Evolutionary conservation across 2,797 vertebrate species (phyloP).

Genomic region (Botia kubotai): DNA sequence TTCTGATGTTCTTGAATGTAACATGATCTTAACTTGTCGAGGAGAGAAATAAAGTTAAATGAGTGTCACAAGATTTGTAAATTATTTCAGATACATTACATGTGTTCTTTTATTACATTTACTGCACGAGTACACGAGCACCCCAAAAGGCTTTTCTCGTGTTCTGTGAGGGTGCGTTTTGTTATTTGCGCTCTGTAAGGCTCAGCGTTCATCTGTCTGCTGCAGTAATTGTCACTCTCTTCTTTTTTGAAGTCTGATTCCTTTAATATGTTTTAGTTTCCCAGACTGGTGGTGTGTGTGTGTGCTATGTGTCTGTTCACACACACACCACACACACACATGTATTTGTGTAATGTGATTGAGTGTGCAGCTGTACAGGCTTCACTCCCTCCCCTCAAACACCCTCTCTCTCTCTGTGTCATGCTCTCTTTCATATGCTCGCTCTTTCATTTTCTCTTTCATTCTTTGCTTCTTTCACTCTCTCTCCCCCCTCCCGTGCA

Average conservation of each 20-base stretch:
- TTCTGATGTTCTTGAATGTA: constrained; percentile 63
- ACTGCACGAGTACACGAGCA: constrained; percentile 7
- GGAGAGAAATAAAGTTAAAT: constrained; percentile 68
- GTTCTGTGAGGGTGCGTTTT: constrained; percentile 41
- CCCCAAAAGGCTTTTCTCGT: constrained; percentile 60
- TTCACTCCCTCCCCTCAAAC: constrained; percentile 62
- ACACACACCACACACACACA: constrained; percentile 44
- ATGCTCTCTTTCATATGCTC: constrained; percentile 61
- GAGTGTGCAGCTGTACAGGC: constrained; percentile 83
- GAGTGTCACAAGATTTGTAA: constrained; percentile 41
- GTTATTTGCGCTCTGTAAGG: constrained; percentile 66
- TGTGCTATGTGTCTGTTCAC: constrained; percentile 68
- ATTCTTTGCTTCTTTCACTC: constrained; percentile 73
- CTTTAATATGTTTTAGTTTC: constrained; percentile 80
- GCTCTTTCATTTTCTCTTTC: constrained; percentile 82
- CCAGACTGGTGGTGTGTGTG: constrained; percentile 55
- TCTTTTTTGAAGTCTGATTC: constrained; percentile 70
- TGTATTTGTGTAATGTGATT: constrained; percentile 72
- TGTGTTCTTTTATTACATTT: not conserved
- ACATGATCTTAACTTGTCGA: constrained; percentile 68
- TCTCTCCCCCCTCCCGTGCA: constrained; percentile 69
- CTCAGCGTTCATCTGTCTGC: constrained; percentile 67
- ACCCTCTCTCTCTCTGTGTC: constrained; percentile 61
- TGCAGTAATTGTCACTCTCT: constrained; percentile 68
- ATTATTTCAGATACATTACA: constrained; percentile 1